Base-by-base conservation (phyloP, 2,888 invertebrate species). In the Acleris emargana region DNA sequence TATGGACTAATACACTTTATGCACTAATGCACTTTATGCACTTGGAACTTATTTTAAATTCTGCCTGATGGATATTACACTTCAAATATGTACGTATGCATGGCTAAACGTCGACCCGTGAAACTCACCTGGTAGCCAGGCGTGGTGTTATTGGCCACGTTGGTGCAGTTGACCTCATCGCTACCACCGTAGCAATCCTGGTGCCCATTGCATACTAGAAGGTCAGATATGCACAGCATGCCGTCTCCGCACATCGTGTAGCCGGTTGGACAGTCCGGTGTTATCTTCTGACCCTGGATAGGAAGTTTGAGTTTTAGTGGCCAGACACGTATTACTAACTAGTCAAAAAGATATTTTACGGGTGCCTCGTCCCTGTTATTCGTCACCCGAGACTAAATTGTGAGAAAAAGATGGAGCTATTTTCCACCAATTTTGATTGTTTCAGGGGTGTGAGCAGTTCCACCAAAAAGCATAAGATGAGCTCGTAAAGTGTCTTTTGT, bases 181-280 rank as follows among this genome's bases (percentile, higher is more conserved):
- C 93, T 94, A 11, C 94, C 95, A 77, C 97, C 97, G 68, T 93
- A 93, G 78, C 97, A 97, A 75, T 97, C 95, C 45, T 90, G 87
- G 11, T 92, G 92, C 0, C 94, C 94, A 80, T 97, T 95, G 81
- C 97, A 97, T 42, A 94, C 87, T 58, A 93, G 87, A 0, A 89
- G 87, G 18, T 94, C 77, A 0, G 95, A 94, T 25, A 95, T 80
- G 79, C 97, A 97, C 43, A 80, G 78, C 0, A 81, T 78, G 0
- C 86, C 86, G 59, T 89, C 86, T 68, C 89, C 90, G 72, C 92
- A 93, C n/a, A 81, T 72, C 69, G 90, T 81, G 72, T 79, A 79
- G 7, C 78, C 81, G 1, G 73, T 47, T 1, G 80, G 74, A 55
- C 91, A 91, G 16, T 78, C 32, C 7, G 53, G 38, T 6, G 42